Evolutionary conservation across 1,140 invertebrate species (phyloP), one percentile per base, ranked within the genome.

Genomic region (Zaprionus camerounensis): DNA sequence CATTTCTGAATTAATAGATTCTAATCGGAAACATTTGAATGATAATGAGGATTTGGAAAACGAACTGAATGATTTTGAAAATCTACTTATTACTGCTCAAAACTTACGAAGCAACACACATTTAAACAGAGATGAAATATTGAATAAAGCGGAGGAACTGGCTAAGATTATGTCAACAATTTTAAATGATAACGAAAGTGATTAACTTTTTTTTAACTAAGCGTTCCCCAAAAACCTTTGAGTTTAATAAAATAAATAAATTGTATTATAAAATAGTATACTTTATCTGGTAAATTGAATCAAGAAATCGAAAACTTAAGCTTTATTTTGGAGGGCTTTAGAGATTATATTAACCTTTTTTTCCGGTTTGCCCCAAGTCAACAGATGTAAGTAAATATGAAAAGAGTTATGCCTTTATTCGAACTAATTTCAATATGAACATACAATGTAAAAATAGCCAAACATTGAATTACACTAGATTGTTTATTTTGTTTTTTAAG

Each of bases 61-160:
- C 15, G 78, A 84, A 31, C 28, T 84, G 3, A 84, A 84, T 66
- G 81, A 84, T 66, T 84, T 84, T 59, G 81, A 84, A 51, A 84
- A 85, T 7, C 34, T 84, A 11, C 55, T 84, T 3, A 76, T 84
- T 4, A 81, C 82, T 5, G 81, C 81, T 4, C 81, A 85, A 71
- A 84, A 41, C 15, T 62, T 84, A 56, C 73, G 81, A 15, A 85
- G 65, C 11, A 75, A 84, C 34, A 78, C 78, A 0, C 65, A 70
- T 12, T 61, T 84, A 34, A 71, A 62, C 0, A 56, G 81, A 22
- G 81, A 84, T n/a, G 78, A 84, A 76, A 74, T 84, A n/a, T 58
- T 84, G 9, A 82, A 84, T 36, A 71, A 72, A 59, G 81, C 81
- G 1, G 81, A 84, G 41, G 65, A 83, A 44, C 66, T 83, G 5